Percentiles rank a stretch among this genome's conserved stretches.
phyloP scores from a whole-genome alignment of 2,113 vertebrate genomes.

The Alethe castanea region DNA sequence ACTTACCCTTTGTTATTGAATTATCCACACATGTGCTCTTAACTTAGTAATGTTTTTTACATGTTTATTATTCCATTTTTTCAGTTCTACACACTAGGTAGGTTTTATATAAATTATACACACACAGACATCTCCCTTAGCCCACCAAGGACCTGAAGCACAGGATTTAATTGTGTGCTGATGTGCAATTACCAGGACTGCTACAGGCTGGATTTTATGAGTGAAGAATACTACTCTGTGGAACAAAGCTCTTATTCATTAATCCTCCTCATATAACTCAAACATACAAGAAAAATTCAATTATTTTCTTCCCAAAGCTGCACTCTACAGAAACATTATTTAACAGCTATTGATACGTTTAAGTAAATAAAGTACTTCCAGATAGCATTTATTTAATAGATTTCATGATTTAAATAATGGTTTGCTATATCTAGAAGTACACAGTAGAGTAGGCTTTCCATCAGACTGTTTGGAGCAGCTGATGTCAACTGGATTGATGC shows the following conservation, averaged over 20 bases:
- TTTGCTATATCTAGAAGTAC: neutral
- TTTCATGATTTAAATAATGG: neutral
- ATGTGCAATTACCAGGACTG: neutral
- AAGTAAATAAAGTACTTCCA: neutral
- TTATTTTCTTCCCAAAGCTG: neutral
- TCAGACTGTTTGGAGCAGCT: neutral
- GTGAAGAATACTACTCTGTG: neutral
- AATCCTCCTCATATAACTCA: neutral
- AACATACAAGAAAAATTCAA: neutral
- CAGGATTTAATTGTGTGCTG: neutral
- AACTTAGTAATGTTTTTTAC: neutral
- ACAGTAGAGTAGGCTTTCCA: neutral
- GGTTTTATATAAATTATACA: rapidly evolving
- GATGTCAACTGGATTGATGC: neutral
- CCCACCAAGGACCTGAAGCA: neutral
- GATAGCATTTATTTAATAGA: neutral
- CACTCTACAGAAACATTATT: neutral
- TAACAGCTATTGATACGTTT: neutral
- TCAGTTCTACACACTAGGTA: neutral
- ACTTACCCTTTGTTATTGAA: neutral
- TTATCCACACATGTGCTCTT: neutral
- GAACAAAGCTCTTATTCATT: neutral
- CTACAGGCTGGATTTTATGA: neutral
- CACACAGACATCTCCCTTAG: neutral
- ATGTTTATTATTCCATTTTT: neutral